Evolutionary conservation across 2,888 invertebrate species (phyloP).

Genomic region (Cheilosia scutellata): DNA sequence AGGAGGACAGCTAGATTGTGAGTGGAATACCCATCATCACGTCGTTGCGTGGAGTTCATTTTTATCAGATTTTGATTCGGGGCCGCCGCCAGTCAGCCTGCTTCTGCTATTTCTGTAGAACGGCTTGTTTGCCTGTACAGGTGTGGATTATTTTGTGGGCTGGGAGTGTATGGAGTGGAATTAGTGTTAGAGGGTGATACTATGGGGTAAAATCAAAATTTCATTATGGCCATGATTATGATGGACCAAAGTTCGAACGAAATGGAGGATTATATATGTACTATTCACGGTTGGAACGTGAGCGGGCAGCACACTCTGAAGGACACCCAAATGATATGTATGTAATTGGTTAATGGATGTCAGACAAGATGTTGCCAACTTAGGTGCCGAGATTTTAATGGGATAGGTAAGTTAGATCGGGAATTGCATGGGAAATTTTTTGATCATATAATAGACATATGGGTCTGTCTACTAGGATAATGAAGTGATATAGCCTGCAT

Average conservation of each 20-base stretch:
- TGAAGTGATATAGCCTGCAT: no score
- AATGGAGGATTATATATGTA: constrained; percentile 12
- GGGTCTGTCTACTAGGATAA: no score
- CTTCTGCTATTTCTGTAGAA: constrained; percentile 17
- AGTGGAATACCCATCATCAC: constrained; percentile 73
- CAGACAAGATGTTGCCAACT: constrained; percentile 27
- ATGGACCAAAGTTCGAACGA: constrained; percentile 48
- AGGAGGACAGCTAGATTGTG: constrained; percentile 40
- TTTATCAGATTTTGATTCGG: constrained; percentile 75
- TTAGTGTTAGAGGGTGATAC: constrained; percentile 51
- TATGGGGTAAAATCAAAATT: constrained; percentile 66
- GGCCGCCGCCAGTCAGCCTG: constrained; percentile 21
- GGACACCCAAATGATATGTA: constrained; percentile 62
- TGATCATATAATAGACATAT: background rate
- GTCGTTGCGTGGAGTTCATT: constrained; percentile 71
- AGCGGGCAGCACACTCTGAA: constrained; percentile 55
- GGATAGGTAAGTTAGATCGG: constrained; percentile 15
- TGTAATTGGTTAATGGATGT: constrained; percentile 59
- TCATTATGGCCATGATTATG: constrained; percentile 67
- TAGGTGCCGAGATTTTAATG: constrained; percentile 7
- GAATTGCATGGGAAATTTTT: background rate
- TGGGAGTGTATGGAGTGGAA: constrained; percentile 20
- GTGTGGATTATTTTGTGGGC: constrained; percentile 54
- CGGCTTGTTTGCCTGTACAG: constrained; percentile 33
- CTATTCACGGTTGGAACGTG: constrained; percentile 59